phyloP scores from a whole-genome alignment of 2,113 vertebrate genomes.

The Hirundichthys speculiger region DNA sequence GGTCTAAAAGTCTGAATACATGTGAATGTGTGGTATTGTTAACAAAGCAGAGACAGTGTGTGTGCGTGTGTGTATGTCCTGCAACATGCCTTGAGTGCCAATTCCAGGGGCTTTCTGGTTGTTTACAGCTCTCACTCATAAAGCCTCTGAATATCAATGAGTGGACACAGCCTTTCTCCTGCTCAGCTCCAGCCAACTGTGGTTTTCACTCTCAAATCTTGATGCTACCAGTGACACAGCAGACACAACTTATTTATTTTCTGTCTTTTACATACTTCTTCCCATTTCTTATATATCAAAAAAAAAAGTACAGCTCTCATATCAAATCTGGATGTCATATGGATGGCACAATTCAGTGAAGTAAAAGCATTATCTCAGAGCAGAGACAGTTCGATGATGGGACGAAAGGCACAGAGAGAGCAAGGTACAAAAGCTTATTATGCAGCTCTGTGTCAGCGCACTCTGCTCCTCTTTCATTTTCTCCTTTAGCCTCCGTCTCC shows the following conservation, averaged over 20 bases:
- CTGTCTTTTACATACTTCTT: background rate
- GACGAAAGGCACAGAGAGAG: background rate
- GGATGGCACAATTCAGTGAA: conserved; percentile 20
- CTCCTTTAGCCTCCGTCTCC: conserved; percentile 55
- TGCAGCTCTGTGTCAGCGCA: conserved; percentile 68
- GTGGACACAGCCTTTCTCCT: conserved; percentile 40
- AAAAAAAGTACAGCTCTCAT: background rate
- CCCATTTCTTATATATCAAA: background rate
- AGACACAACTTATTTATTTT: background rate
- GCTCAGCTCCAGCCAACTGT: conserved; percentile 36
- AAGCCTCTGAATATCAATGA: conserved; percentile 74
- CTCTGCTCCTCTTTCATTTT: conserved; percentile 48
- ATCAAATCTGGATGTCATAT: conserved; percentile 2
- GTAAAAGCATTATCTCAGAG: conserved; percentile 19
- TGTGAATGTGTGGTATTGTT: conserved; percentile 62
- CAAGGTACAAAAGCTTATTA: conserved; percentile 65
- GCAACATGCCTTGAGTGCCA: conserved; percentile 51
- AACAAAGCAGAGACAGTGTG: conserved; percentile 26
- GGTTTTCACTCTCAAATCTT: background rate
- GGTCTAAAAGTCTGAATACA: conserved; percentile 44
- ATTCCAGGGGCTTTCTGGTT: conserved; percentile 59
- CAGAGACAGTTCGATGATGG: conserved; percentile 12
- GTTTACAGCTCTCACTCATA: conserved; percentile 68
- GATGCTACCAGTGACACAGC: background rate
- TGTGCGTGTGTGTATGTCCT: conserved; percentile 17